Base-by-base conservation (phyloP, 1,140 invertebrate genomes). In the Heliconius hermathena region DNA sequence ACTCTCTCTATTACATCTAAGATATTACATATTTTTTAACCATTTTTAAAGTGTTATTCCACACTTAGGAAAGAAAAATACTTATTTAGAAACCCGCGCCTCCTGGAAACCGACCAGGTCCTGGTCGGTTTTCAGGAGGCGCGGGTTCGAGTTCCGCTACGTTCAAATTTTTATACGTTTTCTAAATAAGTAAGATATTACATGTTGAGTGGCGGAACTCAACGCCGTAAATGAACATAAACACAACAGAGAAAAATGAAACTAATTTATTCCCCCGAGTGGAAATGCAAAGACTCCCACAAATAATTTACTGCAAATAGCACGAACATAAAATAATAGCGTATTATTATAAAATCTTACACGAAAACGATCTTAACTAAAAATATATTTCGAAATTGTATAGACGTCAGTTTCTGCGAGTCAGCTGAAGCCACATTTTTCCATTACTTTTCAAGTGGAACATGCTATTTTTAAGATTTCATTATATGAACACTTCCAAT, bases 401-500 rank as follows among this genome's bases (percentile, higher is more conserved):
- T 22, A 60, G 26, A 66, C 60, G 60, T 66, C 26, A 66, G 26
- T 26, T 66, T 29, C 60, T 66, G 60, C 60, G 60, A 66, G 60
- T 66, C 60, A 66, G 60, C 60, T 16, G 26, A 26, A 26, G 26
- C 60, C 60, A 29, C 60, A 66, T 66, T 29, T 29, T 66, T 73
- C 72, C 29, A 73, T 73, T 46, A 73, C 72, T 73, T 73, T 41
- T 73, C 38, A 73, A 49, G 72, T 73, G 72, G 38, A 46, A 73
- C 20, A 73, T 18, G 72, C 60, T 29, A 29, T 11, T 66, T 66
- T 66, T 13, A 66, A 66, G 26, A 66, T 66, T 66, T 26, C 26
- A 29, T 66, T 66, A 66, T n/a, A 60, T 22, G 3, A 57, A 22
- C 54, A 22, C 8, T 57, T 46, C 41, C 49, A 0, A 52, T 18